Base-by-base conservation (phyloP, 1,140 invertebrate species). In the Zaprionus vittiger region DNA sequence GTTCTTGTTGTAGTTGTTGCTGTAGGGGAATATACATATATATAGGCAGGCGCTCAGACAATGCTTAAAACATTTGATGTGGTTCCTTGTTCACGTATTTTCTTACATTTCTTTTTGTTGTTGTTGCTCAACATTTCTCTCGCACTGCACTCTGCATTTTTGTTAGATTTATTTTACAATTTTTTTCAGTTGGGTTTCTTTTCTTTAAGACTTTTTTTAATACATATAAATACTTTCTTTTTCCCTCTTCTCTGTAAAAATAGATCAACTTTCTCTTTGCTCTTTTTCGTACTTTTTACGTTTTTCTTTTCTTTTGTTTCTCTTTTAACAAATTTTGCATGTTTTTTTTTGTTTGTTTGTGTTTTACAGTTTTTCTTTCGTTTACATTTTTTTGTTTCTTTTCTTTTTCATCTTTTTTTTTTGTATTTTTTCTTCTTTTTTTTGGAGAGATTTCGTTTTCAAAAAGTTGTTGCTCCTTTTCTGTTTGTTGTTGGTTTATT, bases 211-310 rank as follows among this genome's bases (percentile, higher is more conserved):
- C 44, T 66, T 73, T 86, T 86, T 85, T 86, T 65, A 86, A 89
- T 87, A 87, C 84, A 87, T 84, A 84, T 89, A 89, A 90, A 91
- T 90, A 90, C 81, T 90, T 81, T 86, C 47, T 81, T 85, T 73
- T 24, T 68, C 70, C 65, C 31, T 49, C 34, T 73, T 52, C 81
- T 90, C 79, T 89, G 85, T 89, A 89, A 89, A 89, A 89, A 89
- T 89, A 89, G 85, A 89, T 89, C 78, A 87, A 84, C 73, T 73
- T 80, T 80, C 57, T 73, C 55, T 73, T 77, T 78, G 74, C 69
- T 76, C 62, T 63, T 85, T 79, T 63, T 84, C 75, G 78, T 70
- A 68, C 57, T 67, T 59, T 75, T 78, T 73, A 60, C 70, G 38
- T 78, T 57, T 73, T 73, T 67, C 79, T 84, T 59, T 24, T 24